Evolutionary conservation across 2,797 vertebrate genomes (phyloP), one percentile per base, ranked within the genome.

Genomic region (Petrocephalus schoutedeni): DNA sequence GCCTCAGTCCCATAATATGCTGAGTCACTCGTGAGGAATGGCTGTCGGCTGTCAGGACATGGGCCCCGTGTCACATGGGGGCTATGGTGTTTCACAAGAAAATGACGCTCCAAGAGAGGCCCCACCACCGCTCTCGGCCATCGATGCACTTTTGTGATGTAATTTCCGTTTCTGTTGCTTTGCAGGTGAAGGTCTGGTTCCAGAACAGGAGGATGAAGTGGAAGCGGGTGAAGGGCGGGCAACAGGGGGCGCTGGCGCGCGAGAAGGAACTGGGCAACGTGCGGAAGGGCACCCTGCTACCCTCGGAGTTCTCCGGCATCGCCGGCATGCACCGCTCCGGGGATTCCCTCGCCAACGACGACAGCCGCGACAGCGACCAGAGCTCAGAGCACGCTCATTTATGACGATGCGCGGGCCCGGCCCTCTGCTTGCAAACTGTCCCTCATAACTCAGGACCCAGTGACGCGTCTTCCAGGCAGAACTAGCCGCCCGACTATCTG

Each of bases 191-290:
- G 91, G 97, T 97, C 88, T 97, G 97, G 97, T 97, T 97, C 92
- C 97, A 97, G 93, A 97, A 97, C 93, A 93, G 97, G 87, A 90
- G 97, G 59, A 97, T 97, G 97, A 97, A 97, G 92, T 97, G 97
- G 97, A 97, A 97, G 93, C 93, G 97, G 36, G 96, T 97, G 89
- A 97, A 97, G 93, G 97, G 97, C 21, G 97, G 97, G 2, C 97
- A 97, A 91, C 97, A 97, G 92, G 97, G 96, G 67, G 96, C 96
- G 16, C 96, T 96, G 0, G 96, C 96, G 2, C 94, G 96, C 71
- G 97, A 97, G 91, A 97, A 97, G 93, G 97, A 97, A 95, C 95
- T 97, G 92, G 96, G 96, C 89, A 97, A 97, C n/a, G 96, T 97
- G 93, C 97, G 97, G 93, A 97, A 97, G 89, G 97, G 97, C 89